A percentile compares a stretch with the other conserved stretches of the same genome.
Evolutionary conservation across 1,140 invertebrate genomes (phyloP).

Genomic region (Ips nitidus): DNA sequence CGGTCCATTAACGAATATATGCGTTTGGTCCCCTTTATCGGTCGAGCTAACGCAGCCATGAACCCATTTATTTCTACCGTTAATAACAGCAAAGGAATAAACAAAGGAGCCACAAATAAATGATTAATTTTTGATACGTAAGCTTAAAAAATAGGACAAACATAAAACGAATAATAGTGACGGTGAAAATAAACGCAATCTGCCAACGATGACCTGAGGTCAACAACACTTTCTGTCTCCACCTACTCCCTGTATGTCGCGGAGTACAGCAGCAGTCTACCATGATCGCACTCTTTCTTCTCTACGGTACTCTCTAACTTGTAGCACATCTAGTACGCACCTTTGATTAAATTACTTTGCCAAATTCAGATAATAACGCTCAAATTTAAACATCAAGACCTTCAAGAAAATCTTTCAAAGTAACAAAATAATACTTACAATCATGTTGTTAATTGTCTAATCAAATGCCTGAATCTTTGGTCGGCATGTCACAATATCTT

Average conservation of each 20-base stretch:
- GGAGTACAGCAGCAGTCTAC: constrained; percentile 42
- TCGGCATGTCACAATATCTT: background rate
- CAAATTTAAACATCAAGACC: background rate
- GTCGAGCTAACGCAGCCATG: background rate
- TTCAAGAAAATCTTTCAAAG: too few relatives aligned
- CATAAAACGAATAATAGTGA: constrained; percentile 35
- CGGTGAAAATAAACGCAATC: constrained; percentile 38
- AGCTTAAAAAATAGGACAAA: constrained; percentile 29
- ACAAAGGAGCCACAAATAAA: constrained; percentile 26
- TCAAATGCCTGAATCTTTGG: background rate
- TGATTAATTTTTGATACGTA: constrained; percentile 19
- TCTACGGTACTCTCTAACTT: constrained; percentile 13
- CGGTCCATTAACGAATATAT: constrained; percentile 5
- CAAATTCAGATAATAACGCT: constrained; percentile 1
- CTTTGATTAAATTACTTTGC: constrained; percentile 10
- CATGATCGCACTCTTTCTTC: constrained; percentile 30
- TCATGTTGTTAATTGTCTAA: background rate
- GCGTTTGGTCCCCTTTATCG: background rate
- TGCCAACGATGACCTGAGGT: constrained; percentile 50
- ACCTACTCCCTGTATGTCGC: constrained; percentile 49
- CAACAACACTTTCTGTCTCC: constrained; percentile 52
- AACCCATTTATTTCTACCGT: background rate
- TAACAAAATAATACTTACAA: too few relatives aligned
- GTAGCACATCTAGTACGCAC: constrained; percentile 23
- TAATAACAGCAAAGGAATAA: constrained; percentile 13